These are phyloP conservation scores for Flexamia atlantica DNA, from an alignment of 2,888 invertebrate species.

Conservation along the genomic window DNA sequence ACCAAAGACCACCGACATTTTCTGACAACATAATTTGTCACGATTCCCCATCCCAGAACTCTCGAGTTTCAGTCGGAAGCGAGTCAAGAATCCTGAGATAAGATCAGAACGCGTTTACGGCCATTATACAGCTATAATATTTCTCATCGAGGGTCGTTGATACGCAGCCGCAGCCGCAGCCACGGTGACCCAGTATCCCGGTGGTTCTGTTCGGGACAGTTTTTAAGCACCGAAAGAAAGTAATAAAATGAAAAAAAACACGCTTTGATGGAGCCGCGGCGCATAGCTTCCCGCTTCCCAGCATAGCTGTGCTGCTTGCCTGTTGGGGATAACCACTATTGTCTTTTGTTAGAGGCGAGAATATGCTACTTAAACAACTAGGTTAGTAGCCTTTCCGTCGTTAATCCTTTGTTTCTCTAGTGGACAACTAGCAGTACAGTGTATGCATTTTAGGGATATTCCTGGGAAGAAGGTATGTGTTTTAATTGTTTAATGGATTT, in stretches of 20 bases:
- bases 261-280: conserved; percentile 2
- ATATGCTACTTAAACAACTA: too few species aligned
- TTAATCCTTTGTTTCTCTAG: too few species aligned
- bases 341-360: background rate
- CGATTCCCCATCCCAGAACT: background rate
- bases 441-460: too few species aligned
- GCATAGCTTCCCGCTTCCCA: too few species aligned
- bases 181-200: conserved; percentile 7
- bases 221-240: conserved; percentile 15
- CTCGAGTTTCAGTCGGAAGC: background rate
- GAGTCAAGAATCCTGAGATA: background rate
- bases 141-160: background rate
- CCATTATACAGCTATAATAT: conserved; percentile 2
- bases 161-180: background rate
- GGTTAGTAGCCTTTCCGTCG: too few species aligned
- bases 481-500: too few species aligned
- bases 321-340: background rate
- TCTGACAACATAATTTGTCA: too few species aligned
- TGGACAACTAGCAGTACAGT: too few species aligned
- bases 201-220: background rate
- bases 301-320: conserved; percentile 1
- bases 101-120: conserved; percentile 21
- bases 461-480: too few species aligned
- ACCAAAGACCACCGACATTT: too few species aligned
- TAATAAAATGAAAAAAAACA: conserved; percentile 31